Base-by-base conservation (phyloP, 2,113 vertebrate species). In the Chauna torquata region DNA sequence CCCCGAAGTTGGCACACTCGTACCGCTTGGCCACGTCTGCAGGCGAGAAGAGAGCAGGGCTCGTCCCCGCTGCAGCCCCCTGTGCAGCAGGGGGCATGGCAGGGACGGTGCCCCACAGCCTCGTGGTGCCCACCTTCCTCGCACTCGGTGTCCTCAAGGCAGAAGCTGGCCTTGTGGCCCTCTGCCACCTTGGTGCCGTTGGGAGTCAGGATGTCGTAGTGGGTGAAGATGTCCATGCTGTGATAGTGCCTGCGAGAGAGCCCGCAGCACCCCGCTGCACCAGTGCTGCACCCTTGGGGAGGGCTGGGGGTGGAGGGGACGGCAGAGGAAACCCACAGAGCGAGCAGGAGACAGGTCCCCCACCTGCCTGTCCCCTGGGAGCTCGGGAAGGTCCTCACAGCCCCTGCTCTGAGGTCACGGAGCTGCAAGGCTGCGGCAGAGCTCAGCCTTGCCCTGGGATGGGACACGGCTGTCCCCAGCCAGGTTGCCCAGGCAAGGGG, bases 101-200 rank as follows among this genome's bases (percentile, higher is more conserved):
- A 54, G 61, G 57, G 55, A 36, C 0, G 0, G 50, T 64, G 62
- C 40, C 14, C 1, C 25, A 8, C 9, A 16, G 20, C 34, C 5
- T 9, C 7, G 0, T 0, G 1, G 23, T 0, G 2, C 98, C 97
- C 97, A 99, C 99, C 98, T 86, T 99, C 99, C 18, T 98, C 98
- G 44, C 99, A 99, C 30, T 99, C 99, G 0, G 98, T 98, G 98
- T 99, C 99, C 97, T 99, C 99, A 32, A 99, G 98, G 93, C 99
- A 99, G 98, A 99, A 99, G 91, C 99, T 99, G 94, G 99, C 99
- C 93, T 99, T 99, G 98, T 99, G 99, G 74, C 99, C 99, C 58
- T 99, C 99, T 0, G 99, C 99, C 96, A 99, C 99, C 96, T 98
- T 99, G 93, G 98, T 99, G 47, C 99, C 99, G 0, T 99, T 99